Percentiles rank a stretch among this genome's conserved stretches.
Conservation (phyloP, 2,797 vertebrate genomes). For the Alcedo quadribrachys region DNA sequence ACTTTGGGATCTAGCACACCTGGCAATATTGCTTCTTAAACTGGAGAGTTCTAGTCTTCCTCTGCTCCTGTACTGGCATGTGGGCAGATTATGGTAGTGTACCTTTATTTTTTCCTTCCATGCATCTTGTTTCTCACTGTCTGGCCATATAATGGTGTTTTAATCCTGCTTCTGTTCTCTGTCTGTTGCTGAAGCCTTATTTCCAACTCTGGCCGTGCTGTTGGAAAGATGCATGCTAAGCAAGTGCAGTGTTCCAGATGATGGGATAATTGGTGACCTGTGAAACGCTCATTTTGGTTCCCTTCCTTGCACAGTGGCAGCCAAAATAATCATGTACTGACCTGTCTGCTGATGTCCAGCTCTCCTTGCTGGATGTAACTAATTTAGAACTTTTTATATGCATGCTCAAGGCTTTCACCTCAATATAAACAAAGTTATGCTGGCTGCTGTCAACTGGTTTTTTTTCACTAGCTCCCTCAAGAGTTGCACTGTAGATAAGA, state of each 20-base stretch:
- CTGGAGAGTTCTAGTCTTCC: neutral
- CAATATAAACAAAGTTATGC: neutral
- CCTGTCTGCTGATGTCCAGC: neutral
- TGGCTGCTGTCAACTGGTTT: neutral
- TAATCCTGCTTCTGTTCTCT: slow-evolving; percentile 19
- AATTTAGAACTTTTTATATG: neutral
- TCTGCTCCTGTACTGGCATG: neutral
- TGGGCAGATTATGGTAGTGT: neutral
- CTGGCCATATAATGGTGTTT: neutral
- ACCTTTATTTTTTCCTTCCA: neutral
- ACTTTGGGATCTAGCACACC: neutral
- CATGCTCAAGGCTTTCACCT: neutral
- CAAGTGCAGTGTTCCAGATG: neutral
- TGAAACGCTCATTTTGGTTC: neutral
- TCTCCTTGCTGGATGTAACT: neutral
- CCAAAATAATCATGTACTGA: neutral
- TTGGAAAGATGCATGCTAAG: slow-evolving; percentile 3
- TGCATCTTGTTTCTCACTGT: neutral
- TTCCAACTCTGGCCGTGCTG: neutral
- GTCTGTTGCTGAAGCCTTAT: slow-evolving; percentile 13
- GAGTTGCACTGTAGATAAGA: neutral
- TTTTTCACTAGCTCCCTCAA: neutral
- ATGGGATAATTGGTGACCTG: slow-evolving; percentile 19
- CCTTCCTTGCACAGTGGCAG: neutral
- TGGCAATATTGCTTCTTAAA: neutral